These are phyloP conservation scores for Andrena marginata DNA, from an alignment of 2,888 invertebrate genomes.

Conservation along the genomic window DNA sequence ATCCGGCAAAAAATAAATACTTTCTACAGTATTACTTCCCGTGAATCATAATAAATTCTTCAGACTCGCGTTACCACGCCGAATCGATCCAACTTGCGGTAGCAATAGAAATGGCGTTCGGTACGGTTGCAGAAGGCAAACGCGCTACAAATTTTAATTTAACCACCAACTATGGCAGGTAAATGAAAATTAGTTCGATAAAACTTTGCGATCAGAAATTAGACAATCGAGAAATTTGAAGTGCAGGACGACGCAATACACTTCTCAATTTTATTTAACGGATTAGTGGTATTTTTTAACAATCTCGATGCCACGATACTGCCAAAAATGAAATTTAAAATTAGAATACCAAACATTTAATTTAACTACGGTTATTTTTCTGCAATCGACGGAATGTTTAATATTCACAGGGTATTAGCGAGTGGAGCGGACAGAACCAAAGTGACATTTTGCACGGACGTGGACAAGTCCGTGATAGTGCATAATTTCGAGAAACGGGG, in stretches of 20 bases:
- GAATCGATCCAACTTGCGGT: slow-evolving; percentile 73
- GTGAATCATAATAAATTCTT: background rate
- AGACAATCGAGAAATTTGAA: background rate
- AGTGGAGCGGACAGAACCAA: slow-evolving; percentile 86
- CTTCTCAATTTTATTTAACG: background rate
- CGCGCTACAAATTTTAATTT: slow-evolving; percentile 73
- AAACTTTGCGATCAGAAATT: background rate
- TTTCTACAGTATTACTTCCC: no score
- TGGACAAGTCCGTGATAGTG: slow-evolving; percentile 96
- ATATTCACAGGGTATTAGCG: slow-evolving; percentile 70
- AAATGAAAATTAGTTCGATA: slow-evolving; percentile 14
- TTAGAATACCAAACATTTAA: background rate
- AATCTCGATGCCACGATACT: no score
- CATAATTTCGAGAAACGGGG: slow-evolving; percentile 97
- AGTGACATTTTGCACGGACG: slow-evolving; percentile 92
- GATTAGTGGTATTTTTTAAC: background rate
- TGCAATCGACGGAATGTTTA: background rate
- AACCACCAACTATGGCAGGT: slow-evolving; percentile 79
- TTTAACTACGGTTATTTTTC: background rate
- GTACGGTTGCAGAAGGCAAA: slow-evolving; percentile 72
- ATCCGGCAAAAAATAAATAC: no score
- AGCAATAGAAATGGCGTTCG: slow-evolving; percentile 73
- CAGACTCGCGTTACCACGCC: slow-evolving; percentile 42
- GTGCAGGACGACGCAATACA: background rate
- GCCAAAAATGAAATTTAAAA: no score